These are phyloP conservation scores for Apostichopus californicus DNA, from an alignment of 35 echinoderm and acorn worm genomes.

Conservation along the genomic window DNA sequence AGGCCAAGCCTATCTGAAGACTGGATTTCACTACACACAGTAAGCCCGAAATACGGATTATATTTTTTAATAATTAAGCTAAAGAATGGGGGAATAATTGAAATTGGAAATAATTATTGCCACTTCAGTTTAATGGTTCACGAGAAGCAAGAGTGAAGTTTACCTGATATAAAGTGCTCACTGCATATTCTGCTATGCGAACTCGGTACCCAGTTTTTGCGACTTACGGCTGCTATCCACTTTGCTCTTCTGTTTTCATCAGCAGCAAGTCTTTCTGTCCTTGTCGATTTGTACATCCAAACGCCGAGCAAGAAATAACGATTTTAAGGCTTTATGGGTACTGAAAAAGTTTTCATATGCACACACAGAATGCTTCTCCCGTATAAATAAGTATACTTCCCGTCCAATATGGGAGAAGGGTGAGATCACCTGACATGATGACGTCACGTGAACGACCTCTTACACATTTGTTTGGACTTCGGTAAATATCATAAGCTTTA, in stretches of 20 bases:
- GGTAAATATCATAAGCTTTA: no score
- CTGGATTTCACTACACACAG: no score
- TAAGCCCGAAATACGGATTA: no score
- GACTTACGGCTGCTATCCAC: background rate
- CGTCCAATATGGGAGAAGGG: background rate
- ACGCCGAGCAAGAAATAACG: slow-evolving; percentile 12
- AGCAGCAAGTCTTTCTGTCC: background rate
- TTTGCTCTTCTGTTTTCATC: slow-evolving; percentile 1
- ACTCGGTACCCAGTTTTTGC: background rate
- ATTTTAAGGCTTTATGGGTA: slow-evolving; percentile 5
- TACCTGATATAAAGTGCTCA: no score
- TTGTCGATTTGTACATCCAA: slow-evolving; percentile 28
- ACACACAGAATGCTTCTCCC: background rate
- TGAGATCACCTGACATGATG: background rate
- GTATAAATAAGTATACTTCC: background rate
- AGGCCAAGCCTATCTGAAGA: no score
- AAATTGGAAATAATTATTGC: no score
- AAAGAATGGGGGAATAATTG: no score
- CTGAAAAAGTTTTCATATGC: background rate
- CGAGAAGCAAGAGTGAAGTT: no score
- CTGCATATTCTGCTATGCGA: no score
- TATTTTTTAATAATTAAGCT: no score
- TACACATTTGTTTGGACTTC: background rate
- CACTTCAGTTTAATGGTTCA: no score
- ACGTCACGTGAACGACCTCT: background rate